Percentiles rank a stretch among this genome's conserved stretches.
Evolutionary conservation across 2,888 invertebrate species (phyloP).

Genomic region (Lacanobia wlatinum): DNA sequence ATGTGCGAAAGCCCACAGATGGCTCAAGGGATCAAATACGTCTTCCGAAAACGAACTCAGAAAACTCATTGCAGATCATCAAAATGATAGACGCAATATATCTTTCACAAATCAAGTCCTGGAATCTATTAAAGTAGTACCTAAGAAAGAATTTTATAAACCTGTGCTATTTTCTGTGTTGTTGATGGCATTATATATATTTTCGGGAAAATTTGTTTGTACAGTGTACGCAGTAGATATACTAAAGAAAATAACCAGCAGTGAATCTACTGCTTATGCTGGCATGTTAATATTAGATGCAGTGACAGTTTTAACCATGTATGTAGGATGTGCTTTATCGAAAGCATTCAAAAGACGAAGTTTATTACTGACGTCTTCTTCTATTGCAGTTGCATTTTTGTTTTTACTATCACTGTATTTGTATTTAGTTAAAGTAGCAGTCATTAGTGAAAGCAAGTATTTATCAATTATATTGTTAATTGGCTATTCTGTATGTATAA

Average conservation of each 20-base stretch:
- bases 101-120: conserved; percentile 4
- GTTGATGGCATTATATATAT: conserved; percentile 28
- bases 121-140: not conserved
- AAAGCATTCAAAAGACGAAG: conserved; percentile 63
- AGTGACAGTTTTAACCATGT: conserved; percentile 70
- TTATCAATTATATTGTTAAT: conserved; percentile 31
- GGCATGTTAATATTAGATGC: conserved; percentile 74
- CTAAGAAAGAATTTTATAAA: conserved; percentile 42
- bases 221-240: conserved; percentile 70
- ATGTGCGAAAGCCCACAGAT: conserved; percentile 58
- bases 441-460: conserved; percentile 45
- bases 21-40: conserved; percentile 60
- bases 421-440: conserved; percentile 37
- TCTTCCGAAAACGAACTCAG: conserved; percentile 54
- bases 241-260: conserved; percentile 66
- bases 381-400: conserved; percentile 60
- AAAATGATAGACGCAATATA: conserved; percentile 12
- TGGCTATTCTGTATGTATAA: conserved; percentile 61
- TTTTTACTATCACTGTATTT: conserved; percentile 38
- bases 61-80: conserved; percentile 30
- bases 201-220: conserved; percentile 51
- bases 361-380: conserved; percentile 63
- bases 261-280: conserved; percentile 66
- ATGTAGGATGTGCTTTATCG: conserved; percentile 67
- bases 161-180: conserved; percentile 30